These are phyloP conservation scores for Pseudomyrmex cubaensis DNA, from an alignment of 1,140 invertebrate species.

Conservation along the genomic window DNA sequence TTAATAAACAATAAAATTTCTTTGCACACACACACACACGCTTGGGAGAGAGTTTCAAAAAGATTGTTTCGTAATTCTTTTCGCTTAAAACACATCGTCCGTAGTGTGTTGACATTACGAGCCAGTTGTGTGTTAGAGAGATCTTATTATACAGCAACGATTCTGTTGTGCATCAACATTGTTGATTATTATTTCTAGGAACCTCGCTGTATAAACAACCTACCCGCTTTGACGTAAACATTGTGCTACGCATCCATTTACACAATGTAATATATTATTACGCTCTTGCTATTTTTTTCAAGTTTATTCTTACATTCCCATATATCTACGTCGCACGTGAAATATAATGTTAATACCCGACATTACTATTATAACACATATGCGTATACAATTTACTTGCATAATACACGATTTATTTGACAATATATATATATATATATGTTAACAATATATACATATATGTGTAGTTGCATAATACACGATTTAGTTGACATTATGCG, in stretches of 20 bases:
- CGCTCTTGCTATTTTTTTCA: neutral
- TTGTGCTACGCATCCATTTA: neutral
- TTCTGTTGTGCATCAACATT: neutral
- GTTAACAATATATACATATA: neutral
- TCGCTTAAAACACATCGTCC: neutral
- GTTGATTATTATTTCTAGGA: constrained; percentile 35
- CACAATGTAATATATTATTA: neutral
- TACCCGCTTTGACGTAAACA: neutral
- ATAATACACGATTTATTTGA: neutral
- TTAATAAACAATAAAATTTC: too few species aligned
- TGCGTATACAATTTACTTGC: neutral
- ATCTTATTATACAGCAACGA: neutral
- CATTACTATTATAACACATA: neutral
- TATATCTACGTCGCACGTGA: too few species aligned
- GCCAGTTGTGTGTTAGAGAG: neutral
- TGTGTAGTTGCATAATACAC: neutral
- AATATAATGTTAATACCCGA: neutral
- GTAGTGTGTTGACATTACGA: neutral
- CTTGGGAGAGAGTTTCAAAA: too few species aligned
- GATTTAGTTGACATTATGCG: neutral
- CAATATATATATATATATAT: neutral
- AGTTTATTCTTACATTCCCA: neutral
- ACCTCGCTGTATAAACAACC: neutral
- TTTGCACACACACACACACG: too few species aligned
- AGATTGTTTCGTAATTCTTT: constrained; percentile 5